These are phyloP conservation scores for Delia radicum DNA, from an alignment of 1,140 invertebrate species.

Conservation along the genomic window DNA sequence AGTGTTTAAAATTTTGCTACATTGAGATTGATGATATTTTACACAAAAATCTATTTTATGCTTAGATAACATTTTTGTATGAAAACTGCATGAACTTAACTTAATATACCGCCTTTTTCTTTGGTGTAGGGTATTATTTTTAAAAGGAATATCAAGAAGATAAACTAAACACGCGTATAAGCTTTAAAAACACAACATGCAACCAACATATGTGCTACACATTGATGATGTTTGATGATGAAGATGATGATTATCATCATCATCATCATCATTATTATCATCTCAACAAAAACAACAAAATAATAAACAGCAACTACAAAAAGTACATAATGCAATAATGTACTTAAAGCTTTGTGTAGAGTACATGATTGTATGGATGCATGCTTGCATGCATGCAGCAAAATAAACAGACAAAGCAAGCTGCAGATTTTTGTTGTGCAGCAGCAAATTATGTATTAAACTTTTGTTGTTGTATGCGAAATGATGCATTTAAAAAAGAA, in stretches of 20 bases:
- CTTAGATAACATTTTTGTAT: too few species aligned
- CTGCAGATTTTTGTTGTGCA: neutral
- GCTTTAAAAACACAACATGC: neutral
- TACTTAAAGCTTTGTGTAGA: neutral
- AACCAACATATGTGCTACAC: neutral
- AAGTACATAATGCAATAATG: neutral
- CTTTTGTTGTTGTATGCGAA: neutral
- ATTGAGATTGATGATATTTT: too few species aligned
- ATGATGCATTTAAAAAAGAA: neutral
- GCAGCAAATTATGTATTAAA: neutral
- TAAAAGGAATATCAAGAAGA: neutral
- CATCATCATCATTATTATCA: neutral
- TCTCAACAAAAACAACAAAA: neutral
- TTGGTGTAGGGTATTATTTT: neutral
- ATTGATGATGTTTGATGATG: neutral
- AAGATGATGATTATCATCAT: neutral
- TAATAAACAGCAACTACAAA: neutral
- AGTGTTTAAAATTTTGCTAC: too few species aligned
- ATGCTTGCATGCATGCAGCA: neutral
- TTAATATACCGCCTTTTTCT: neutral
- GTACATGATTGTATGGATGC: neutral
- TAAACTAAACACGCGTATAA: neutral
- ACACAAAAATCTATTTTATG: too few species aligned
- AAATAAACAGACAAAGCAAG: neutral
- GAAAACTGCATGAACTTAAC: neutral